Evolutionary conservation across 2,888 invertebrate genomes (phyloP).

Genomic region (Agonopterix subpropinquella): DNA sequence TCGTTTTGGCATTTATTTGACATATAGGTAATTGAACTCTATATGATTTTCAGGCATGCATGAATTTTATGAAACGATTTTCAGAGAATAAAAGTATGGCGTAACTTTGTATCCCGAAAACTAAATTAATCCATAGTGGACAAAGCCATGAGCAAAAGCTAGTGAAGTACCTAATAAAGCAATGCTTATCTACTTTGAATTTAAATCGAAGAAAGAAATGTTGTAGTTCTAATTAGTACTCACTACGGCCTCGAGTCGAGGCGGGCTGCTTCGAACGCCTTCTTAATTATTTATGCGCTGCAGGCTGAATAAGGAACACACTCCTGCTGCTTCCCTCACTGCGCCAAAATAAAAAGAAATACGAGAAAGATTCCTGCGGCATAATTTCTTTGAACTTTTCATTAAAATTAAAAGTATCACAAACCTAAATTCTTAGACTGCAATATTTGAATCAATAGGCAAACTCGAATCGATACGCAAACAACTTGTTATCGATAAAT

Average conservation of each 20-base stretch:
- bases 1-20: too few relatives aligned
- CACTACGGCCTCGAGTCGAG: conserved; percentile 33
- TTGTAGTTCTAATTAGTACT: conserved; percentile 51
- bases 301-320: conserved; percentile 56
- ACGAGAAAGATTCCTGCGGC: not conserved
- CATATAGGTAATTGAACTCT: too few relatives aligned
- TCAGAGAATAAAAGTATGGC: too few relatives aligned
- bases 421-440: not conserved
- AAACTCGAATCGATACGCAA: not conserved
- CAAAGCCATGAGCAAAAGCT: too few relatives aligned
- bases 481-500: not conserved
- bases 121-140: too few relatives aligned
- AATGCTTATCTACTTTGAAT: conserved; percentile 2
- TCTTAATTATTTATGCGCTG: conserved; percentile 64
- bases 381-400: too few relatives aligned
- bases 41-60: too few relatives aligned
- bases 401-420: not conserved
- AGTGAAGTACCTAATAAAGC: too few relatives aligned
- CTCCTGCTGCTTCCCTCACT: conserved; percentile 27
- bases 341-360: conserved; percentile 43
- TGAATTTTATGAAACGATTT: too few relatives aligned
- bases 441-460: not conserved
- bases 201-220: conserved; percentile 17
- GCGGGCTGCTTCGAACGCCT: conserved; percentile 51
- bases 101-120: too few relatives aligned